Evolutionary conservation across 2,888 invertebrate species (phyloP).

Genomic region (Agrypnus murinus): DNA sequence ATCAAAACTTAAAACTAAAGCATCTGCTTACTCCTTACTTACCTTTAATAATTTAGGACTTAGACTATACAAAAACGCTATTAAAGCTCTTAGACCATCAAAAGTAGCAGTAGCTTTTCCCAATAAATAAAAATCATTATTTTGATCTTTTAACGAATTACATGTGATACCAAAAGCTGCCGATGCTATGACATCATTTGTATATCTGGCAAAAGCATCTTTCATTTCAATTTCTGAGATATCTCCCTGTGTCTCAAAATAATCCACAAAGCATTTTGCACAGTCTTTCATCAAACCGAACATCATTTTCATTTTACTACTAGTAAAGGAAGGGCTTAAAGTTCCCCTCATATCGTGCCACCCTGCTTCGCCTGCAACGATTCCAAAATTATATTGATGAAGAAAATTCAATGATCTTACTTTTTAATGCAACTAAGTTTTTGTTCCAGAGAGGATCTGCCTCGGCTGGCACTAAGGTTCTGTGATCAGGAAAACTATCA

Average conservation of each 20-base stretch:
- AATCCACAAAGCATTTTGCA: slow-evolving; percentile 52
- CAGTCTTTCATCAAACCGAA: slow-evolving; percentile 61
- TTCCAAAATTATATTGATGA: no score
- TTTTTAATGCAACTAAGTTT: no score
- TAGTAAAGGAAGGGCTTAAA: slow-evolving; percentile 65
- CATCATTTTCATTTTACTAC: no score
- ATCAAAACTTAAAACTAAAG: no score
- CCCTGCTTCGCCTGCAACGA: no score
- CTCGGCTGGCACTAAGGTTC: no score
- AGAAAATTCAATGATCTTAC: no score
- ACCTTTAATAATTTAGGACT: slow-evolving; percentile 40
- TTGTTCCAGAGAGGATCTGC: no score
- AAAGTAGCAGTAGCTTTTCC: slow-evolving; percentile 59
- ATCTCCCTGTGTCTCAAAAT: slow-evolving; percentile 54
- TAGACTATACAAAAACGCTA: slow-evolving; percentile 22
- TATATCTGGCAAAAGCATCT: slow-evolving; percentile 73
- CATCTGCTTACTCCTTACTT: no score
- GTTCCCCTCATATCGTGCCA: slow-evolving; percentile 66
- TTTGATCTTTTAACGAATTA: slow-evolving; percentile 73
- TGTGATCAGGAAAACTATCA: no score
- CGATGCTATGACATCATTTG: slow-evolving; percentile 77
- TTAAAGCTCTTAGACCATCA: slow-evolving; percentile 9
- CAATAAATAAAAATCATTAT: slow-evolving; percentile 74
- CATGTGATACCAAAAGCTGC: slow-evolving; percentile 75
- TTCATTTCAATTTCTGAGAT: slow-evolving; percentile 68